phyloP scores from a whole-genome alignment of 2,888 invertebrate species.

The Perithous albicinctus region DNA sequence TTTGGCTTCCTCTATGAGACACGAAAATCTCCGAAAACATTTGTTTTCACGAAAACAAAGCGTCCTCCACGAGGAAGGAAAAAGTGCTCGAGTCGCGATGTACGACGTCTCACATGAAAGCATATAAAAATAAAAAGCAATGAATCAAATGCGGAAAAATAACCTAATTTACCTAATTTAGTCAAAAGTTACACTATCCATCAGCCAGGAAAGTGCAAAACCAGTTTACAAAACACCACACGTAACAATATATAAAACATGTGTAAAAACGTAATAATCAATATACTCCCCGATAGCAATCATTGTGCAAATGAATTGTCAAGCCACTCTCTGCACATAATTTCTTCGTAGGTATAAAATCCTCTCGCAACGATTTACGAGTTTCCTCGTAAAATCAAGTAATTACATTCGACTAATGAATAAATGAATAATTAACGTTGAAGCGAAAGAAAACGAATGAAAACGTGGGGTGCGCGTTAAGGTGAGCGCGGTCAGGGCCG shows the following conservation, averaged over 20 bases:
- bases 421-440: constrained; percentile 40
- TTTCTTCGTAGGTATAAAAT: neutral
- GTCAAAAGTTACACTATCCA: too few species aligned
- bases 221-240: neutral
- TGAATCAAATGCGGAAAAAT: too few species aligned
- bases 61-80: too few species aligned
- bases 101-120: too few species aligned
- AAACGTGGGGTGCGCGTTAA: constrained; percentile 61
- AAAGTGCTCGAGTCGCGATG: too few species aligned
- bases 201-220: too few species aligned
- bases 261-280: neutral
- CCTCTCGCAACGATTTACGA: neutral
- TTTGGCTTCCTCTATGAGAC: too few species aligned
- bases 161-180: too few species aligned
- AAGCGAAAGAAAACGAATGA: constrained; percentile 38
- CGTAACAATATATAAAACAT: neutral
- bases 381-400: neutral
- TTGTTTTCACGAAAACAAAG: too few species aligned
- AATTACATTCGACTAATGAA: neutral
- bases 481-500: constrained; percentile 66
- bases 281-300: neutral
- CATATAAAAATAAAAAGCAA: too few species aligned
- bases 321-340: neutral
- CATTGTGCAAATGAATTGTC: neutral
- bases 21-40: too few species aligned